Evolutionary conservation across 2,888 invertebrate species (phyloP), one percentile per base, ranked within the genome.

Genomic region (Cheilosia soror): DNA sequence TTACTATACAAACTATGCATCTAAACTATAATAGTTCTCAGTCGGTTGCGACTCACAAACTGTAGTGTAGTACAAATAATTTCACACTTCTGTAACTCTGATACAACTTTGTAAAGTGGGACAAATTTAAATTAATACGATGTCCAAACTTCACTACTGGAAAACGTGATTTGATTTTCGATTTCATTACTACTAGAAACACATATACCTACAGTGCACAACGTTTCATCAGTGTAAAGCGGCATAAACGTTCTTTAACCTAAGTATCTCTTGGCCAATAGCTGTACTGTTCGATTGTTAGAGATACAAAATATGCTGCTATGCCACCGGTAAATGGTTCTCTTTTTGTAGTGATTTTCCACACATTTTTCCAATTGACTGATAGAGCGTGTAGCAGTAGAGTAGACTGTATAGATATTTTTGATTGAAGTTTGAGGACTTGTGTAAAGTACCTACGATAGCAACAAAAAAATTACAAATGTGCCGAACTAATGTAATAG

Each of bases 311-410:
- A 49, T 71, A 63, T 79, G 57, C 63, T 37, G 27, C 79, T 68
- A 9, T 20, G 65, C 66, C 68, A 31, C 68, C 75, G 55, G 66
- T 75, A 60, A 80, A 68, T 73, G 42, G 65, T 71, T 72, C 44
- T 62, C 66, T 71, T 62, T 82, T 81, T 62, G 27, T 27, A 49
- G 53, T 42, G 49, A 58, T 77, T 77, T 78, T 83, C 68, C 78
- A 83, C 78, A 83, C 78, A 78, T 83, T 83, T 29, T 83, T 83
- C 73, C 83, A 79, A 55, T 42, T 83, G 83, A 68, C 68, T 68
- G 83, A 73, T 57, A 83, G 83, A 79, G 79, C 83, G 73, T 82
- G 55, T 20, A 20, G 20, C n/a, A n/a, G n/a, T n/a, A 20, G 20
- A n/a, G 20, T 20, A 20, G 20, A 20, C 20, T 20, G 20, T 20